phyloP scores from a whole-genome alignment of 1,140 invertebrate genomes.

The Lucilia cuprina region DNA sequence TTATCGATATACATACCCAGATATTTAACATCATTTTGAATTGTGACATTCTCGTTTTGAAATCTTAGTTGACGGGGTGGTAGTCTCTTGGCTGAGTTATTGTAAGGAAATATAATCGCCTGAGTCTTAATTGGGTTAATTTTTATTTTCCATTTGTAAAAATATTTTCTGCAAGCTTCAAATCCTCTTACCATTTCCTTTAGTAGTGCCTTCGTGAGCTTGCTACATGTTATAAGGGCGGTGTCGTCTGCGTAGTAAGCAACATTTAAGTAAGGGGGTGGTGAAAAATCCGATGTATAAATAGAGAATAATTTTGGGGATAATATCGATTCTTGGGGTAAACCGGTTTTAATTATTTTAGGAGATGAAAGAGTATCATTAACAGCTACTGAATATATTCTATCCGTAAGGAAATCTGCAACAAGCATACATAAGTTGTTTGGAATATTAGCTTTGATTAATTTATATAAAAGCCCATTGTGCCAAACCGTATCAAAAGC shows the following conservation, averaged over 20 bases:
- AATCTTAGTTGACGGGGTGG: background rate
- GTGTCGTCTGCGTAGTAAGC: constrained; percentile 48
- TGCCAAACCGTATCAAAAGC: constrained; percentile 56
- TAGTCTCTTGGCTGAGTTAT: background rate
- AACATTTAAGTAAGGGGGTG: background rate
- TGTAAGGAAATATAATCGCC: background rate
- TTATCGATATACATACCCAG: constrained; percentile 1
- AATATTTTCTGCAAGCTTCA: background rate
- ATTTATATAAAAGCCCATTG: constrained; percentile 50
- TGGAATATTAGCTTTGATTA: constrained; percentile 40
- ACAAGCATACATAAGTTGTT: constrained; percentile 43
- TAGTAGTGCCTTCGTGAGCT: constrained; percentile 2
- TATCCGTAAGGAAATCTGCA: constrained; percentile 38
- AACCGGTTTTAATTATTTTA: constrained; percentile 45
- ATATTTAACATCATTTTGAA: constrained; percentile 21
- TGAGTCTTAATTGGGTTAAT: background rate
- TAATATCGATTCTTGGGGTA: constrained; percentile 53
- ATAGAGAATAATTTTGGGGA: constrained; percentile 47
- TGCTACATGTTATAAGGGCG: constrained; percentile 25
- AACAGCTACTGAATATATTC: constrained; percentile 42
- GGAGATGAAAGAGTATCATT: constrained; percentile 33
- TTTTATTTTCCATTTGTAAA: constrained; percentile 29
- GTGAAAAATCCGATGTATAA: constrained; percentile 48
- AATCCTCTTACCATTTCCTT: constrained; percentile 1
- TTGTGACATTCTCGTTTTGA: background rate